A percentile compares a stretch with the other conserved stretches of the same genome.
phyloP scores from a whole-genome alignment of 1,140 invertebrate genomes.

The Sinella curviseta region DNA sequence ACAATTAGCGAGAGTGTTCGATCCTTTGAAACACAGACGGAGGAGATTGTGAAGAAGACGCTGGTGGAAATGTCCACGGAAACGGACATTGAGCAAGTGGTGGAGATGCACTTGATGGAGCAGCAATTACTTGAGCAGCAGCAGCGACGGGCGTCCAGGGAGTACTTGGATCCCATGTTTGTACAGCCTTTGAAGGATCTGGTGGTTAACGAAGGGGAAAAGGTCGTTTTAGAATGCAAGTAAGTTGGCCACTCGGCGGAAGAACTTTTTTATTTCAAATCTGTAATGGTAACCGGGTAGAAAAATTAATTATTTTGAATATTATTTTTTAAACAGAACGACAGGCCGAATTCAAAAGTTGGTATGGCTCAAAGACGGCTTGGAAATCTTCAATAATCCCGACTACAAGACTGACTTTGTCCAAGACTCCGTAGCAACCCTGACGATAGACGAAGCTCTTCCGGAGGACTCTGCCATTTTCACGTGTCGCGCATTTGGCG shows the following conservation, averaged over 20 bases:
- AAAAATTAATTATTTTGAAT: neutral
- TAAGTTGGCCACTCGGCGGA: conserved; percentile 52
- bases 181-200: conserved; percentile 67
- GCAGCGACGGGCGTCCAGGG: neutral
- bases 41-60: neutral
- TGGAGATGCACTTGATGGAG: neutral
- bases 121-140: neutral
- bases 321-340: conserved; percentile 52
- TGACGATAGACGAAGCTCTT: conserved; percentile 77
- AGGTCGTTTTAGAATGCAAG: conserved; percentile 66
- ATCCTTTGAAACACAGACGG: conserved; percentile 39
- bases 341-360: conserved; percentile 63
- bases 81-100: neutral
- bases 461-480: conserved; percentile 79
- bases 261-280: conserved; percentile 10
- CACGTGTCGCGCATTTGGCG: conserved; percentile 65
- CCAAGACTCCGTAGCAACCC: conserved; percentile 61
- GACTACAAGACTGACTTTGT: conserved; percentile 65
- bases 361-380: conserved; percentile 71
- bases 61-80: neutral
- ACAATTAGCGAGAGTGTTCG: conserved; percentile 32
- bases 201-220: conserved; percentile 72
- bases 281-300: conserved; percentile 37
- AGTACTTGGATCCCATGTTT: conserved; percentile 51
- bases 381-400: conserved; percentile 67